Percentiles rank a stretch among this genome's conserved stretches.
Evolutionary conservation across 2,797 vertebrate genomes (phyloP).

Genomic region (Callimico goeldii): DNA sequence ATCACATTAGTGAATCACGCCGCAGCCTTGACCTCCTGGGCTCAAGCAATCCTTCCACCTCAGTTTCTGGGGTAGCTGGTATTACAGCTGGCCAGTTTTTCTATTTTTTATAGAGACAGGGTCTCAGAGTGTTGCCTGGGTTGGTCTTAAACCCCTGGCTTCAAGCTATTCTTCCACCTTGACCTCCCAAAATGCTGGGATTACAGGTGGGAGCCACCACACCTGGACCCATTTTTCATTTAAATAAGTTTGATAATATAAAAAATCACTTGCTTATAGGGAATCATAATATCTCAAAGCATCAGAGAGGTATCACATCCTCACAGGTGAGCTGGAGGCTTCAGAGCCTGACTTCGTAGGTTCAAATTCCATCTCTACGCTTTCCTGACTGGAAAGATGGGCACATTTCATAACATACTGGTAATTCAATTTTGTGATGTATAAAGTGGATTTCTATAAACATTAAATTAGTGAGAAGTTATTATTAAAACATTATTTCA

Average conservation of each 20-base stretch:
- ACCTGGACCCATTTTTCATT: not conserved
- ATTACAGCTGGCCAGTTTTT: not conserved
- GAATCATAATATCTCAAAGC: not conserved
- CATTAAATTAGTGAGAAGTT: not conserved
- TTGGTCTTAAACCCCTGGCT: not conserved
- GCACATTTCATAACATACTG: not conserved
- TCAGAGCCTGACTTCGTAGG: fast-evolving
- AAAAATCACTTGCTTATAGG: not conserved
- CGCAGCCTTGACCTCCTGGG: not conserved
- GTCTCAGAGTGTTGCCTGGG: not conserved
- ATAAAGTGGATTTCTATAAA: not conserved
- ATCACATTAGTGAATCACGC: not conserved
- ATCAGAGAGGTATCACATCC: not conserved
- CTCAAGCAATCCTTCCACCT: not conserved
- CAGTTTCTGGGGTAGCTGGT: not conserved
- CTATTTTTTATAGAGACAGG: not conserved
- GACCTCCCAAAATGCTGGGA: not conserved
- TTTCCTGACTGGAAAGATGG: not conserved
- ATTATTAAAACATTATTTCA: not conserved
- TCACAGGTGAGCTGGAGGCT: not conserved
- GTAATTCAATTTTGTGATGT: not conserved
- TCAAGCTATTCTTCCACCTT: not conserved
- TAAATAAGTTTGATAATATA: not conserved
- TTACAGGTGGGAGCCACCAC: not conserved
- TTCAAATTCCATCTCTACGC: constrained; percentile 4